Evolutionary conservation across 2,797 vertebrate genomes (phyloP).

Genomic region (Chiloscyllium punctatum): DNA sequence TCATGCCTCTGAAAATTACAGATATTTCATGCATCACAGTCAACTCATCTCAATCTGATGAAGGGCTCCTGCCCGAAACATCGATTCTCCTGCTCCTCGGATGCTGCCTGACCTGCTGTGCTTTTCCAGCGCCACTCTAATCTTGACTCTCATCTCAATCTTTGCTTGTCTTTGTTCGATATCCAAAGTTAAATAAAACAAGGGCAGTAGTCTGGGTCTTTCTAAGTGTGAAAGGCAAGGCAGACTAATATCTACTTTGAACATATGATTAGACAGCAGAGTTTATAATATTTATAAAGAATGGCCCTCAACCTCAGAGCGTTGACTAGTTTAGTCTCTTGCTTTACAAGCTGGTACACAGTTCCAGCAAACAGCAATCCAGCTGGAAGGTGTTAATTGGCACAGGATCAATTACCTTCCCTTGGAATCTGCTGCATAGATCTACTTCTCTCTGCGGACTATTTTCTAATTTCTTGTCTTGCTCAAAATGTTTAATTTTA

Average conservation of each 20-base stretch:
- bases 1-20: not conserved
- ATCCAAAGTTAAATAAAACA: not conserved
- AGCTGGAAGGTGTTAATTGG: slow-evolving; percentile 11
- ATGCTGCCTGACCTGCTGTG: too few species aligned
- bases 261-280: not conserved
- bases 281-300: not conserved
- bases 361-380: not conserved
- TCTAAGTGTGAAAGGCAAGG: not conserved
- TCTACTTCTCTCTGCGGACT: not conserved
- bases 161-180: not conserved
- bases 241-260: not conserved
- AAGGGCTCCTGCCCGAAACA: too few species aligned
- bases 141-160: not conserved
- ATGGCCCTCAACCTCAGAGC: not conserved
- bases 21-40: not conserved
- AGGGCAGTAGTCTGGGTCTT: not conserved
- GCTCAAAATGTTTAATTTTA: not conserved
- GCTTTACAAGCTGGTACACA: not conserved
- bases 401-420: not conserved
- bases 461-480: not conserved
- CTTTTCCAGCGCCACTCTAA: too few species aligned
- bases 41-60: not conserved
- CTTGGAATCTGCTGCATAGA: not conserved
- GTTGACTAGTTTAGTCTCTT: not conserved
- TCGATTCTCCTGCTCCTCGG: too few species aligned